Base-by-base conservation (phyloP, 2,113 vertebrate species). In the Engraulis encrasicolus region DNA sequence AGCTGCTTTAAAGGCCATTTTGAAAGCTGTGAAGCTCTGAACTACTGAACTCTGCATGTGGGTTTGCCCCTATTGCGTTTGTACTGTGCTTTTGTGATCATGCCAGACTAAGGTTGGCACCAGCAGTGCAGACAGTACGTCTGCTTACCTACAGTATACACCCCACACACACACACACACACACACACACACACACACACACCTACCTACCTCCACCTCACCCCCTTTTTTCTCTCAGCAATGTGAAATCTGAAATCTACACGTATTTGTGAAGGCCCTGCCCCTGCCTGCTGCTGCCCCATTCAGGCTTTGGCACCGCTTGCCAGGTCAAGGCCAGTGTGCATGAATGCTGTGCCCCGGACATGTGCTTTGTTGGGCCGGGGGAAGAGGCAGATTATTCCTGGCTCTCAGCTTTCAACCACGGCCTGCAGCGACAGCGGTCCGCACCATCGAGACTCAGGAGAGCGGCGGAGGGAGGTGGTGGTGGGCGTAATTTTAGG, bases 241-340 rank as follows among this genome's bases (percentile, higher is more conserved):
- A 82, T 83, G 85, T 82, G 31, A 45, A 71, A 71, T 71, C 61
- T 71, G 61, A 71, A 71, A 71, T 77, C 80, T 82, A 54, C 37
- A 82, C 71, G 78, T 74, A 54, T 77, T 84, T 87, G 85, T 85
- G 71, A 80, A 81, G 82, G 87, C 78, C 27, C 85, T 54, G 84
- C 61, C 40, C 80, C 50, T n/a, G n/a, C n/a, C n/a, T n/a, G n/a
- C n/a, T n/a, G n/a, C n/a, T n/a, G n/a, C n/a, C n/a, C n/a, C n/a
- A n/a, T 87, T 54, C 38, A 27, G 20, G 50, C 84, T 83, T 83
- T 85, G 83, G 81, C 85, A 78, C 54, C 15, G 58, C 84, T 54
- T 80, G 31, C 78, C 83, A 89, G 87, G 31, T 71, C 83, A 89
- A 85, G 82, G 86, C 84, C 84, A 80, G n/a, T n/a, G n/a, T n/a